A percentile compares a stretch with the other conserved stretches of the same genome.
Conservation (phyloP, 2,888 invertebrate species). For the Monochamus alternatus region DNA sequence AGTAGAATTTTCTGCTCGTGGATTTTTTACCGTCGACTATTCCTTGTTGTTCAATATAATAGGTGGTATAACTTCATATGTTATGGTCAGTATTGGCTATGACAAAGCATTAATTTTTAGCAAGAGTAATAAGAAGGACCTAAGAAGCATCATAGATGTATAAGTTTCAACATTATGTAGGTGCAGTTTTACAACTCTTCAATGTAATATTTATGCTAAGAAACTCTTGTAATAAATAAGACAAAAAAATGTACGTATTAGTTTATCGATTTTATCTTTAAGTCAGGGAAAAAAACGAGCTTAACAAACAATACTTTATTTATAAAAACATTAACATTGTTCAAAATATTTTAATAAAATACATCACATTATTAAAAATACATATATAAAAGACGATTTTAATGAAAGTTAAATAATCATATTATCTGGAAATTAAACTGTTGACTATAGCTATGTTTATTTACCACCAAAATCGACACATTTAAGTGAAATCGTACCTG, state of each 20-base stretch:
- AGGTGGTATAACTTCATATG: conserved; percentile 41
- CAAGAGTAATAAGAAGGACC: not conserved
- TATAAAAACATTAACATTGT: conserved; percentile 30
- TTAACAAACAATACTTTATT: conserved; percentile 35
- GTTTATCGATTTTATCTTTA: no score
- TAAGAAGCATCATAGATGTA: not conserved
- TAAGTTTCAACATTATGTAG: not conserved
- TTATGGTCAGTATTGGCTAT: conserved; percentile 41
- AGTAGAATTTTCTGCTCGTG: conserved; percentile 38
- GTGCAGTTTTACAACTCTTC: no score
- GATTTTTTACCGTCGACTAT: conserved; percentile 47
- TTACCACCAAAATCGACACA: conserved; percentile 18
- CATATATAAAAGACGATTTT: conserved; percentile 70
- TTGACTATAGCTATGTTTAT: not conserved
- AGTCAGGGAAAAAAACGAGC: not conserved
- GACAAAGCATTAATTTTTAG: conserved; percentile 25
- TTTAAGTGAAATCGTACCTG: conserved; percentile 6
- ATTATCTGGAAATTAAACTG: not conserved
- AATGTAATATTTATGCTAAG: no score
- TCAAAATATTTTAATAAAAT: conserved; percentile 35
- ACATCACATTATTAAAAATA: conserved; percentile 44
- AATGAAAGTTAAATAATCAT: conserved; percentile 1
- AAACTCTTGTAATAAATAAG: no score
- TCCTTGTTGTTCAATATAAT: conserved; percentile 41
- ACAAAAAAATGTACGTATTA: no score